Evolutionary conservation across 2,888 invertebrate species (phyloP).

Genomic region (Imbricaverruca yamaguchii): DNA sequence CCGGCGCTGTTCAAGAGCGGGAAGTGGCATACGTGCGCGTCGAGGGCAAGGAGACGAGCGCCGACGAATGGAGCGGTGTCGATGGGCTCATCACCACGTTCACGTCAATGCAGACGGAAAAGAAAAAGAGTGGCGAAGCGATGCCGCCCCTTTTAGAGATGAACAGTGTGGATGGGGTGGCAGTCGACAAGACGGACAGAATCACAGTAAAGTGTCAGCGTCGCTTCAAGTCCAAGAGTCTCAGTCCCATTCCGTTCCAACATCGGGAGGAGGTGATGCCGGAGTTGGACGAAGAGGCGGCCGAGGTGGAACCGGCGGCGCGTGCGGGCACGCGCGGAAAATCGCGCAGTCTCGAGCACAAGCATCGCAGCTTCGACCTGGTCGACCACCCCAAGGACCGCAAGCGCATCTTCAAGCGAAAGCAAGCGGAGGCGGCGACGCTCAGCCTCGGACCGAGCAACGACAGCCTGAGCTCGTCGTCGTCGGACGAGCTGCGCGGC

Average conservation of each 20-base stretch:
- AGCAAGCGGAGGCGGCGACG: not conserved
- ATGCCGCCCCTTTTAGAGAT: not conserved
- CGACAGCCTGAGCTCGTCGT: constrained; percentile 12
- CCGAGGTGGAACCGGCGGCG: not conserved
- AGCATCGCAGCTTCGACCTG: not conserved
- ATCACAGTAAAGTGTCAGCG: not conserved
- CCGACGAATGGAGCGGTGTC: not conserved
- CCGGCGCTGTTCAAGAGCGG: not conserved
- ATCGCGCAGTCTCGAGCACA: constrained; percentile 6
- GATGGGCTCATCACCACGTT: constrained; percentile 5
- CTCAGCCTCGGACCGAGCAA: not conserved
- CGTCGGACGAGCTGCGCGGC: not conserved
- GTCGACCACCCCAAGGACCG: not conserved
- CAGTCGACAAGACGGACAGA: too few relatives aligned
- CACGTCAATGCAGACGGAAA: not conserved
- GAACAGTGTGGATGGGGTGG: too few relatives aligned
- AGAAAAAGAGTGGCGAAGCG: not conserved
- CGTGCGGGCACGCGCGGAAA: not conserved
- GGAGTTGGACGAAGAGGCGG: not conserved
- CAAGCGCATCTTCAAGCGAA: not conserved
- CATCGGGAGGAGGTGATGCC: not conserved
- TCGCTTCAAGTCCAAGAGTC: constrained; percentile 13
- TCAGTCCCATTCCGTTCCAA: not conserved
- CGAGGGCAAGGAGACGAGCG: not conserved
- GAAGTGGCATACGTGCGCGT: not conserved